Evolutionary conservation across 2,113 vertebrate genomes (phyloP).

Genomic region (Eulacestoma nigropectus): DNA sequence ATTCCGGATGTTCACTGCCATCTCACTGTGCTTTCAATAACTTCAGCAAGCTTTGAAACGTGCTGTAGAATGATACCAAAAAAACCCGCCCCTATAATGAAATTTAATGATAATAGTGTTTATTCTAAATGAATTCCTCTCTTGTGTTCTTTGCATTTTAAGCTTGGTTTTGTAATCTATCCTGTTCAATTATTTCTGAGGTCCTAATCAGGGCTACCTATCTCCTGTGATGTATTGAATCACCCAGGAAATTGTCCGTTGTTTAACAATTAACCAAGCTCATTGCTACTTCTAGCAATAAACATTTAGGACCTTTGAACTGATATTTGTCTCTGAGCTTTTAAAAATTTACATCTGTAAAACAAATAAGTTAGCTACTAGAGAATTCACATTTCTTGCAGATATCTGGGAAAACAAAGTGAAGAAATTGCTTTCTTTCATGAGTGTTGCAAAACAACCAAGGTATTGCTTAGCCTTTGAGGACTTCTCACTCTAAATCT

Average conservation of each 20-base stretch:
- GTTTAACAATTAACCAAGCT: conserved; percentile 28
- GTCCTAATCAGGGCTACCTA: neutral
- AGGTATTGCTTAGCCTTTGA: neutral
- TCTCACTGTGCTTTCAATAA: neutral
- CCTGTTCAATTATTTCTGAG: conserved; percentile 7
- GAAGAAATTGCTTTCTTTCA: neutral
- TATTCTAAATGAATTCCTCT: neutral
- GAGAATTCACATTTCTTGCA: neutral
- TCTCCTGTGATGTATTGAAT: neutral
- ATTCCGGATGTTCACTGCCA: neutral
- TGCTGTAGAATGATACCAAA: neutral
- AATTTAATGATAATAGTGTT: neutral
- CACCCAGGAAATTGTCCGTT: neutral
- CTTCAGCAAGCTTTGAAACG: neutral
- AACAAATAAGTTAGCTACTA: neutral
- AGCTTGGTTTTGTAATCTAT: neutral
- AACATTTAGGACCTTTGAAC: neutral
- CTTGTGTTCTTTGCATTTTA: neutral
- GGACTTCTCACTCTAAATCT: neutral
- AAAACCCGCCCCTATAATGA: neutral
- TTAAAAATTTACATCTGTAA: neutral
- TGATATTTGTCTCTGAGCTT: neutral
- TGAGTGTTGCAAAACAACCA: neutral
- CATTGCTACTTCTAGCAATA: neutral
- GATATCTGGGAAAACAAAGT: neutral